Evolutionary conservation across 2,113 vertebrate genomes (phyloP).

Genomic region (Macaca fascicularis): DNA sequence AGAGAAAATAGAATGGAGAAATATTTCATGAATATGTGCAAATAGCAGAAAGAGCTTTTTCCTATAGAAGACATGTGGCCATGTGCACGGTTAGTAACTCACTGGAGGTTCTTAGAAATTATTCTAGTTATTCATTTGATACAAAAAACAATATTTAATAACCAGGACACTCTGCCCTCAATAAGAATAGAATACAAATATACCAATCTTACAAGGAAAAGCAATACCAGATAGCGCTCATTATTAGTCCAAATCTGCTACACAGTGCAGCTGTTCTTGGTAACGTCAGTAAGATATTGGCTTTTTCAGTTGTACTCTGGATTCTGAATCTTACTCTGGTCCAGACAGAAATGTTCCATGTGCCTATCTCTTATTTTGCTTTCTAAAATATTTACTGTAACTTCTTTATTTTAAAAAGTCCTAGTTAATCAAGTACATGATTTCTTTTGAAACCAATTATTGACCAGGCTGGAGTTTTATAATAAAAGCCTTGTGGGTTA

Average conservation of each 20-base stretch:
- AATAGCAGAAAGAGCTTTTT: not conserved
- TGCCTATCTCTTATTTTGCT: slow-evolving; percentile 50
- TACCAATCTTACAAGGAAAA: slow-evolving; percentile 22
- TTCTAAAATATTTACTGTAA: slow-evolving; percentile 17
- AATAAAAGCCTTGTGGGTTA: not conserved
- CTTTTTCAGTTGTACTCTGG: slow-evolving; percentile 54
- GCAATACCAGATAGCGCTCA: not conserved
- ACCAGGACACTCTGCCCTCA: not conserved
- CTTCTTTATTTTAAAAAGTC: not conserved
- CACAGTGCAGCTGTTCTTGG: slow-evolving; percentile 52
- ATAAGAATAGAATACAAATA: slow-evolving; percentile 49
- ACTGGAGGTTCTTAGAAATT: not conserved
- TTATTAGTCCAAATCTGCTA: slow-evolving; percentile 49
- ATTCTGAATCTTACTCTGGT: slow-evolving; percentile 62
- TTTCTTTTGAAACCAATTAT: not conserved
- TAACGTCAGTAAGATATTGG: slow-evolving; percentile 45
- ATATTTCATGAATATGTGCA: not conserved
- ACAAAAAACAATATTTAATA: not conserved
- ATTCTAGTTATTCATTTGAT: not conserved
- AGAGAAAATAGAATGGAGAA: not conserved
- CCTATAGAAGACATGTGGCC: not conserved
- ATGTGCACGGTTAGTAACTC: not conserved
- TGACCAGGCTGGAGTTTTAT: fast-evolving
- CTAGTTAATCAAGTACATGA: not conserved
- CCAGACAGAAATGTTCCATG: slow-evolving; percentile 49